These are phyloP conservation scores for Aphrophora alni DNA, from an alignment of 2,888 invertebrate species.

Conservation along the genomic window DNA sequence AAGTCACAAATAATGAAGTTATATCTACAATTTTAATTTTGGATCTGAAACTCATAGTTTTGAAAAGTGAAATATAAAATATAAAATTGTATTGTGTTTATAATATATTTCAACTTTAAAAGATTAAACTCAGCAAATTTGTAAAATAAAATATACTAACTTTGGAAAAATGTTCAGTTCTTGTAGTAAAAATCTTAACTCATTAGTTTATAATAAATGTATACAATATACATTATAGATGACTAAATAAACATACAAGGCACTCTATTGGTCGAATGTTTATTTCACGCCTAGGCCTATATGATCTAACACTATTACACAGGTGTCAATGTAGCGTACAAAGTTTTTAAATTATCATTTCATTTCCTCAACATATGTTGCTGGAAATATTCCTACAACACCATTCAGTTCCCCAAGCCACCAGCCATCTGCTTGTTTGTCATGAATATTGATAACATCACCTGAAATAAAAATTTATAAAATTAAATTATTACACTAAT, in stretches of 20 bases:
- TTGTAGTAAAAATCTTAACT: not conserved
- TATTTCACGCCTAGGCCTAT: not conserved
- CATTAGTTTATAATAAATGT: not conserved
- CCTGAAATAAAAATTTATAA: constrained; percentile 61
- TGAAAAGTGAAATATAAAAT: too few species aligned
- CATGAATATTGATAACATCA: constrained; percentile 85
- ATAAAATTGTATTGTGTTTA: too few species aligned
- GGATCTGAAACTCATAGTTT: too few species aligned
- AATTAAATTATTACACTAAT: not conserved
- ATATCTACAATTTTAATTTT: too few species aligned
- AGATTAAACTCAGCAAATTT: too few species aligned
- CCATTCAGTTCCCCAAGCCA: constrained; percentile 91
- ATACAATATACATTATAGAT: not conserved
- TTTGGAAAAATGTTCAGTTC: not conserved
- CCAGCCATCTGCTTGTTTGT: constrained; percentile 93
- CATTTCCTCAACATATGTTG: constrained; percentile 90
- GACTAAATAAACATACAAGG: not conserved
- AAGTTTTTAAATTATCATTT: constrained; percentile 48
- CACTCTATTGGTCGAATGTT: not conserved
- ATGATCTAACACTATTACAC: not conserved
- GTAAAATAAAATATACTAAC: too few species aligned
- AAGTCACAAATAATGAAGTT: too few species aligned
- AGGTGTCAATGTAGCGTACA: not conserved
- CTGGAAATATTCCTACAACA: constrained; percentile 89
- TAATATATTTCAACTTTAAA: too few species aligned